A percentile compares a stretch with the other conserved stretches of the same genome.
These are phyloP conservation scores for Amphiprion ocellaris DNA, from an alignment of 2,113 vertebrate genomes.

Conservation along the genomic window DNA sequence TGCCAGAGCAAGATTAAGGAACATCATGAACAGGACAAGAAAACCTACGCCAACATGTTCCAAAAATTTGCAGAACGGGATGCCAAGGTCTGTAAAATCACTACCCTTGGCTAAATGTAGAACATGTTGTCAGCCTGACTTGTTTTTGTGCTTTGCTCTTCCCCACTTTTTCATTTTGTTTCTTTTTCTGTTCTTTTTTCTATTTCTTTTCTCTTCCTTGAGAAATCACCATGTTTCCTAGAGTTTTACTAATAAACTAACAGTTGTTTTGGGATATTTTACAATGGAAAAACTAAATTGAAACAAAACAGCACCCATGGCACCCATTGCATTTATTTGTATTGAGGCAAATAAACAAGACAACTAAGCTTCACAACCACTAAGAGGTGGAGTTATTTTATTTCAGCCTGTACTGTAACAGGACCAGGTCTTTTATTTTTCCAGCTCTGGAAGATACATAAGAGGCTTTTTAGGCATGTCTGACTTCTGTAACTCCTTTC, in stretches of 20 bases:
- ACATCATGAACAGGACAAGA: constrained; percentile 93
- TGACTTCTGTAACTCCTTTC: background rate
- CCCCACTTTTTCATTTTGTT: background rate
- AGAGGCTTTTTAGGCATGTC: background rate
- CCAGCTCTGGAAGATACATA: background rate
- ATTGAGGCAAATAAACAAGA: too few relatives aligned
- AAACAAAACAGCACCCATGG: too few relatives aligned
- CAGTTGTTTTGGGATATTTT: too few relatives aligned
- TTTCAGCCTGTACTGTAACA: too few relatives aligned
- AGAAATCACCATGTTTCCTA: too few relatives aligned
- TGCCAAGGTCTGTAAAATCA: constrained; percentile 86
- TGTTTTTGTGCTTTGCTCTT: background rate
- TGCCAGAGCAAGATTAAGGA: constrained; percentile 94
- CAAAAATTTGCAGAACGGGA: constrained; percentile 95
- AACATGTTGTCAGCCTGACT: background rate
- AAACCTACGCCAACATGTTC: constrained; percentile 97
- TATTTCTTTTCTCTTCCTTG: background rate
- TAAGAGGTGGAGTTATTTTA: too few relatives aligned
- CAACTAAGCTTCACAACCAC: too few relatives aligned
- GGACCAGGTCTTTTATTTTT: background rate
- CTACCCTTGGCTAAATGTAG: constrained; percentile 24
- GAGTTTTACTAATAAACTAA: too few relatives aligned
- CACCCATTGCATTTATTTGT: too few relatives aligned
- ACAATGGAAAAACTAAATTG: too few relatives aligned
- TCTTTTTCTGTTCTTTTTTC: background rate